Percentiles rank a stretch among this genome's conserved stretches.
phyloP scores from a whole-genome alignment of 2,797 vertebrate genomes.

The Benthosema pterotum region DNA sequence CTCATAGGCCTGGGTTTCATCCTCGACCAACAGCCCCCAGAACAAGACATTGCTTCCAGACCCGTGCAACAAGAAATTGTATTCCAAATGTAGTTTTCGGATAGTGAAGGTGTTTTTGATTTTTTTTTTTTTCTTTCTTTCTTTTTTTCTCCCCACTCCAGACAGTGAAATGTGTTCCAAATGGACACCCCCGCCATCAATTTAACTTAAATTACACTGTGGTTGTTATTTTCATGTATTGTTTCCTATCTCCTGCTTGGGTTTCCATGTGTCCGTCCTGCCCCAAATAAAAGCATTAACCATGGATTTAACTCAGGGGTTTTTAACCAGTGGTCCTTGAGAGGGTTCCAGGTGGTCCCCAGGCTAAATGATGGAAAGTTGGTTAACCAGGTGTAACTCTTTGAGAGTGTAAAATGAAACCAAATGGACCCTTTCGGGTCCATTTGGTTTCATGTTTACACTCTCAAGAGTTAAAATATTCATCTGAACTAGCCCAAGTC shows the following conservation, averaged over 20 bases:
- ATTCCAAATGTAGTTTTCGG: conserved; percentile 8
- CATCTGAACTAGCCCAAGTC: too few species aligned
- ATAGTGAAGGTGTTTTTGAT: neutral
- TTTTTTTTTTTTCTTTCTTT: too few species aligned
- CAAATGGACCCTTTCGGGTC: too few species aligned
- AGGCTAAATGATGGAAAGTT: too few species aligned
- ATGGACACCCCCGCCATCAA: neutral
- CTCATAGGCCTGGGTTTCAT: conserved; percentile 46
- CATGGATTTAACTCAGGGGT: conserved; percentile 5
- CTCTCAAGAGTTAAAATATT: too few species aligned
- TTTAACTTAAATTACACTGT: neutral
- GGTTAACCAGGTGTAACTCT: too few species aligned
- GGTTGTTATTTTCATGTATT: neutral
- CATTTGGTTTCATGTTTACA: too few species aligned
- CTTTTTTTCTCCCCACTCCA: too few species aligned
- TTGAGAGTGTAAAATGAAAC: too few species aligned
- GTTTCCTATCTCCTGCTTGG: neutral
- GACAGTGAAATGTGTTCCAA: neutral
- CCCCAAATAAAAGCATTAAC: conserved; percentile 18
- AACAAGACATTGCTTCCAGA: conserved; percentile 45
- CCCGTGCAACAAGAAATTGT: conserved; percentile 13
- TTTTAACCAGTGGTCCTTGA: too few species aligned
- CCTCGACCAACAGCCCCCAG: conserved; percentile 32
- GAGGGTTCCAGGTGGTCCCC: too few species aligned
- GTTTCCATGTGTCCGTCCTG: neutral